Conservation (phyloP, 1,140 invertebrate species). For the Diprion similis region DNA sequence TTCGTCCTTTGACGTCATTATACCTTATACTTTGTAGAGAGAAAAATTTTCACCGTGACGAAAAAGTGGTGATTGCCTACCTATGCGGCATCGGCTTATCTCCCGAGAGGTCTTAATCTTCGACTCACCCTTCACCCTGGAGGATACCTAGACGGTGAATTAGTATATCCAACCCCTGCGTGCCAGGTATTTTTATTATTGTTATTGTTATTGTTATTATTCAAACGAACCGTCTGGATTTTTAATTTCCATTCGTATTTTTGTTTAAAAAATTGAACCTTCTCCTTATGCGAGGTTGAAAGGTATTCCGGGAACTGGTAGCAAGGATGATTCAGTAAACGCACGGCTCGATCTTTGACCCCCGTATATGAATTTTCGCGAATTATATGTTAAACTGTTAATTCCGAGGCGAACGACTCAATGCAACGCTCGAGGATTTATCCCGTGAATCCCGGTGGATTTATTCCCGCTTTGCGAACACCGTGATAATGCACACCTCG, state of each 20-base stretch:
- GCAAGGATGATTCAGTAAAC: too few relatives aligned
- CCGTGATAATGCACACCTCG: neutral
- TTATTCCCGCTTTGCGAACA: neutral
- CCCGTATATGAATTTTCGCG: too few relatives aligned
- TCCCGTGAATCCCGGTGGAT: neutral
- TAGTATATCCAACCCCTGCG: too few relatives aligned
- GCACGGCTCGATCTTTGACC: too few relatives aligned
- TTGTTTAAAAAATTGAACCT: too few relatives aligned
- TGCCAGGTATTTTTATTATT: too few relatives aligned
- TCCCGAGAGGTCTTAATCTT: neutral
- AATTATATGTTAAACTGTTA: neutral
- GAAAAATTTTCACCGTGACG: neutral
- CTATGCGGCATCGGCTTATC: neutral
- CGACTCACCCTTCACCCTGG: neutral
- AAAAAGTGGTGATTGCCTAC: neutral
- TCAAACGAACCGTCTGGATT: too few relatives aligned
- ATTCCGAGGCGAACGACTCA: neutral
- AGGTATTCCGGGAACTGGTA: too few relatives aligned
- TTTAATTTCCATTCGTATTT: too few relatives aligned
- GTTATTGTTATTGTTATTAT: too few relatives aligned
- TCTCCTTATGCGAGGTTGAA: too few relatives aligned
- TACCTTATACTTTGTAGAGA: neutral
- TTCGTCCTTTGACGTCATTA: neutral
- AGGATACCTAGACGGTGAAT: too few relatives aligned
- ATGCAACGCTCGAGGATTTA: neutral